Conservation (phyloP, 2,888 invertebrate genomes). For the Pterobdella sp. region DNA sequence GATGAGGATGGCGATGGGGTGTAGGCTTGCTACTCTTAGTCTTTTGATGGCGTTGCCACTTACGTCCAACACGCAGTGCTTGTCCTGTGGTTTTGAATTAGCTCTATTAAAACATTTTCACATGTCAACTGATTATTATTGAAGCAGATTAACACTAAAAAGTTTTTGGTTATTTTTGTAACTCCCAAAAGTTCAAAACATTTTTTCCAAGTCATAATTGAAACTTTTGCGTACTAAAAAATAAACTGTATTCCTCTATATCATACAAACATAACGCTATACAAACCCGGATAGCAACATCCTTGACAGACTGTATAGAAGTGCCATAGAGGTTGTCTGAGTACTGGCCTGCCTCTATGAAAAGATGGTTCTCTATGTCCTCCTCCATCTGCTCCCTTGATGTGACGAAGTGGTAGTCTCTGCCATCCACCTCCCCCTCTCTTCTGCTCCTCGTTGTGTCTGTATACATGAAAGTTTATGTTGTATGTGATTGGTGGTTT, state of each 20-base stretch:
- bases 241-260: background rate
- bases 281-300: slow-evolving; percentile 75
- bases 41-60: slow-evolving; percentile 99
- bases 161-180: no score
- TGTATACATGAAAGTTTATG: no score
- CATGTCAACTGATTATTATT: background rate
- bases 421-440: slow-evolving; percentile 91
- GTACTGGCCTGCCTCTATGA: slow-evolving; percentile 99
- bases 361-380: slow-evolving; percentile 77
- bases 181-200: no score
- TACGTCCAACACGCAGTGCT: slow-evolving; percentile 98
- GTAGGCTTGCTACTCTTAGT: slow-evolving; percentile 91
- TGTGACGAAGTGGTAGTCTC: slow-evolving; percentile 94
- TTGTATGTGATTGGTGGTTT: no score
- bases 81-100: slow-evolving; percentile 59
- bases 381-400: slow-evolving; percentile 92
- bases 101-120: background rate
- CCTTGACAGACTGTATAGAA: slow-evolving; percentile 88
- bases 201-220: no score
- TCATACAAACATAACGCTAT: background rate
- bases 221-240: no score
- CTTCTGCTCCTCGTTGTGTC: slow-evolving; percentile 85
- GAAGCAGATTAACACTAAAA: no score
- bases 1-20: slow-evolving; percentile 95
- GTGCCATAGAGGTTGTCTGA: slow-evolving; percentile 99